phyloP scores from a whole-genome alignment of 2,797 vertebrate genomes.

The Pterois miles region DNA sequence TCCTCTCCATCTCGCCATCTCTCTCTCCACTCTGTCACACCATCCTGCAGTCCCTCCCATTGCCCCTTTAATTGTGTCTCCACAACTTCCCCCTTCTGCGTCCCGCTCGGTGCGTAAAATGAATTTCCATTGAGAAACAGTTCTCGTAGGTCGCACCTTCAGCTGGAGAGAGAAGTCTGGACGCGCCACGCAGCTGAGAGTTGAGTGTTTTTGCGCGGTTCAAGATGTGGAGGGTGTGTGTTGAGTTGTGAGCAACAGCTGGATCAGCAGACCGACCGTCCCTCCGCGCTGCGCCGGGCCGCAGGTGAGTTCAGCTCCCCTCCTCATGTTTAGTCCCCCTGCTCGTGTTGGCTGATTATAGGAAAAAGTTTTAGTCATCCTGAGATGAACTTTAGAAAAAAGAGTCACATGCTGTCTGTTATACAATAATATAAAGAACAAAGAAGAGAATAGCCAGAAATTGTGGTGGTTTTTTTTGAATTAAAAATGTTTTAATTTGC shows the following conservation, averaged over 20 bases:
- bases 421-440: too few species aligned
- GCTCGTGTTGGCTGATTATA: not conserved
- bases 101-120: constrained; percentile 6
- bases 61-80: constrained; percentile 17
- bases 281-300: constrained; percentile 8
- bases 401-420: too few species aligned
- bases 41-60: constrained; percentile 71
- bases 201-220: not conserved
- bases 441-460: too few species aligned
- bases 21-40: constrained; percentile 74
- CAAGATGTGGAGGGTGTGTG: constrained; percentile 10
- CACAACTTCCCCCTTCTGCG: not conserved
- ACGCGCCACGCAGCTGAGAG: constrained; percentile 5
- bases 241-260: constrained; percentile 8
- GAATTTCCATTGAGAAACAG: constrained; percentile 10
- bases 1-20: constrained; percentile 49
- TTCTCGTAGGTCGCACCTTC: constrained; percentile 24
- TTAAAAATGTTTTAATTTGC: too few species aligned
- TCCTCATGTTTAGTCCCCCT: not conserved
- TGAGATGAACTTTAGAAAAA: not conserved
- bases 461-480: too few species aligned
- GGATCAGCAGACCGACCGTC: constrained; percentile 21
- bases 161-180: not conserved
- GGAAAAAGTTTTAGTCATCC: not conserved
- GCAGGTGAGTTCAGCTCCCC: constrained; percentile 61